Conservation (phyloP, 2,888 invertebrate genomes). For the Apamea epomidion region DNA sequence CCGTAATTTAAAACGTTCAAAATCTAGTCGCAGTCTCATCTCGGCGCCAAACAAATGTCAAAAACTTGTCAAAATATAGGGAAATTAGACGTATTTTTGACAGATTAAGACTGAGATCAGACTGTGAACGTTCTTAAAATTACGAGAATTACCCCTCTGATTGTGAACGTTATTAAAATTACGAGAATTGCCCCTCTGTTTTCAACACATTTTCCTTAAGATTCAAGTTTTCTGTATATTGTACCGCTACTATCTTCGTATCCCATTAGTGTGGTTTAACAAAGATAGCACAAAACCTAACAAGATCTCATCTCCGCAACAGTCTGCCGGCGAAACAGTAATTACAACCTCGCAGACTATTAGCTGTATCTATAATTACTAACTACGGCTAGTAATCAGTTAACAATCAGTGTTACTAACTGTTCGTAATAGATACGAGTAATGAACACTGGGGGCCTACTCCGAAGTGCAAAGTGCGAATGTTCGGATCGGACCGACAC, state of each 20-base stretch:
- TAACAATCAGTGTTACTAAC: constrained; percentile 29
- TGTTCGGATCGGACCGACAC: no score
- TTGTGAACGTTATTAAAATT: no score
- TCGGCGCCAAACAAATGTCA: no score
- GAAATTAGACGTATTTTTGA: no score
- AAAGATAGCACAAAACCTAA: background rate
- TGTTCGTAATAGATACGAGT: constrained; percentile 26
- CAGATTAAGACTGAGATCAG: no score
- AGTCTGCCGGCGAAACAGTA: constrained; percentile 5
- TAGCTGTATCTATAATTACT: constrained; percentile 40
- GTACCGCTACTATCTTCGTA: background rate
- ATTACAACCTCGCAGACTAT: constrained; percentile 37
- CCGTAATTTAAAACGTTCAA: no score
- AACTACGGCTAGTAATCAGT: constrained; percentile 20
- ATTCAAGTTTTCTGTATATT: background rate
- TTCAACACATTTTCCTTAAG: background rate
- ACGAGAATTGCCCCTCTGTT: no score
- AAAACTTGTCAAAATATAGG: no score
- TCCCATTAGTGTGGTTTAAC: background rate
- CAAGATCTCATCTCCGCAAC: constrained; percentile 37
- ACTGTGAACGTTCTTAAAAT: no score
- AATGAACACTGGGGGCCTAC: constrained; percentile 2
- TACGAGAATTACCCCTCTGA: no score
- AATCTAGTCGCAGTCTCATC: no score
- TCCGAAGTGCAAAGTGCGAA: no score